Evolutionary conservation across 2,888 invertebrate genomes (phyloP).

Genomic region (Sarcophaga carnaria): DNA sequence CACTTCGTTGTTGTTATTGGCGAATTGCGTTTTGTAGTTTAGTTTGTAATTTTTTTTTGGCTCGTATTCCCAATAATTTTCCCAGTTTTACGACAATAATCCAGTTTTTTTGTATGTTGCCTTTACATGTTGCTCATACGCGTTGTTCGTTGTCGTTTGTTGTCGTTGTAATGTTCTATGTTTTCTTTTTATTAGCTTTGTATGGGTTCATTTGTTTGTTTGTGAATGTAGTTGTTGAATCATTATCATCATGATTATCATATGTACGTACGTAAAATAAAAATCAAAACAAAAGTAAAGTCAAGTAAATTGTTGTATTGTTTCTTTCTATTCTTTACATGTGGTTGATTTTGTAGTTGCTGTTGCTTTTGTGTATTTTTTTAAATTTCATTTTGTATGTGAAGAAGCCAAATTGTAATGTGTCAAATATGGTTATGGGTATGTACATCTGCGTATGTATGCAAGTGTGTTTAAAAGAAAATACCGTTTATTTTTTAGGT

Average conservation of each 20-base stretch:
- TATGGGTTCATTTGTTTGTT: constrained; percentile 33
- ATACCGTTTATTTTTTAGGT: constrained; percentile 64
- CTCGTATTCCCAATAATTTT: constrained; percentile 54
- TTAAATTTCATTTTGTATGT: constrained; percentile 9
- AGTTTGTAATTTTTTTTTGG: constrained; percentile 12
- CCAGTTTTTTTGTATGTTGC: constrained; percentile 29
- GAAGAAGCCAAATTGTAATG: constrained; percentile 45
- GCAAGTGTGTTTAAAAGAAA: not conserved
- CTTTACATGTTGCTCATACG: not conserved
- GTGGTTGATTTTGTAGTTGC: constrained; percentile 22
- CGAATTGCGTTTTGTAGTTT: not conserved
- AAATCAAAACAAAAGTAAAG: not conserved
- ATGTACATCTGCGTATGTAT: not conserved
- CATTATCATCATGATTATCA: constrained; percentile 32
- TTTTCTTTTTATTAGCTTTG: constrained; percentile 46
- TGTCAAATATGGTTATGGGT: constrained; percentile 50
- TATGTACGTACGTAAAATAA: too few species aligned
- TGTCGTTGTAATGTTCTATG: constrained; percentile 1
- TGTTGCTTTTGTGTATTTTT: constrained; percentile 16
- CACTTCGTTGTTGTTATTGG: not conserved
- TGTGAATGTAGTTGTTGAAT: constrained; percentile 43
- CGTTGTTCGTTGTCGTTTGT: not conserved
- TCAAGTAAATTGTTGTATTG: constrained; percentile 35
- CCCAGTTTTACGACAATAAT: constrained; percentile 44
- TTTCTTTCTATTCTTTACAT: constrained; percentile 34